Base-by-base conservation (phyloP, 2,797 vertebrate genomes). In the Helicolenus hilgendorfi region DNA sequence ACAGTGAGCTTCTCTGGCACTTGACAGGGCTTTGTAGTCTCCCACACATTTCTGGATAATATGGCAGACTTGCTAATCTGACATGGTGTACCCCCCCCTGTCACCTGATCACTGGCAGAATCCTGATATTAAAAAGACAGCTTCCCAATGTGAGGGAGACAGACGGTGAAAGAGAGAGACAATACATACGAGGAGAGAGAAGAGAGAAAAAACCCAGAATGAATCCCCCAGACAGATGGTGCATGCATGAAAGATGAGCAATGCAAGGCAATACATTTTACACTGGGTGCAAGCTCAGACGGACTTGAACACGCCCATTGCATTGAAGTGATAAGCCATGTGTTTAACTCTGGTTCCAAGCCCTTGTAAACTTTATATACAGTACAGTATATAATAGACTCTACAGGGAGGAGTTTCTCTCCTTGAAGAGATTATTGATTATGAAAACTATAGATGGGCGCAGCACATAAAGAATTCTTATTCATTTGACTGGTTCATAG, bases 201-300 rank as follows among this genome's bases (percentile, higher is more conserved):
- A 24, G 22, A 38, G 7, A 36, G 69, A 64, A 73, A 81, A 82
- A 77, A 7, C 14, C 41, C 73, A 14, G 70, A 83, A 85, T 81
- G 60, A 89, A 88, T 89, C 77, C 84, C 72, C 72, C 70, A 81
- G 87, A 92, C 93, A 94, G 91, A 95, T 95, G 93, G 92, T 33
- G 78, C 83, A 87, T 94, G 86, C 91, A 93, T 89, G 94, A 93
- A 89, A 78, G 81, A 94, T 93, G 86, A 94, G 88, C 82, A 71
- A 81, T 29, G 75, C 84, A 53, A 86, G 72, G 85, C 83, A 83
- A 83, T 88, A 56, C 0, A 81, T 91, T 91, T 90, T 83, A 78
- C 74, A 85, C 74, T 83, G 72, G 69, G 58, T 63, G 71, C 62
- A 75, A 71, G 77, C 41, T 83, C 24, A 72, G 24, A 72, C 67